A percentile compares a stretch with the other conserved stretches of the same genome.
phyloP scores from a whole-genome alignment of 2,888 invertebrate genomes.

The Harpagoxenus sublaevis region DNA sequence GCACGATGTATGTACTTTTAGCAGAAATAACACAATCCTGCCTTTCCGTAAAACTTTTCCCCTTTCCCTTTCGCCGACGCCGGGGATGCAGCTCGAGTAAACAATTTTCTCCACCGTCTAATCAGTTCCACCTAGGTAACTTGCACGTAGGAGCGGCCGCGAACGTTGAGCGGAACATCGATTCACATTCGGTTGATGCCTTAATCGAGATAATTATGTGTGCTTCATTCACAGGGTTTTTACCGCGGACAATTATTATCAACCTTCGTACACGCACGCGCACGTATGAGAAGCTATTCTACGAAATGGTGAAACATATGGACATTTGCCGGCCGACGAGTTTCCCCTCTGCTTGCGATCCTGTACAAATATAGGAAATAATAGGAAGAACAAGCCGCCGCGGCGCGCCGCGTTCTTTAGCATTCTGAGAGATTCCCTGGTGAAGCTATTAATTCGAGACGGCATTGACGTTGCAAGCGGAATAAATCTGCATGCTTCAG shows the following conservation, averaged over 20 bases:
- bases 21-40: conserved; percentile 59
- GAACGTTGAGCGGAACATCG: conserved; percentile 27
- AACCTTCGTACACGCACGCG: neutral
- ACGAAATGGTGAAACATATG: neutral
- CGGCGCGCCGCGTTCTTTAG: neutral
- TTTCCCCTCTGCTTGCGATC: neutral
- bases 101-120: conserved; percentile 39
- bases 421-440: conserved; percentile 5
- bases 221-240: conserved; percentile 2
- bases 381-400: neutral
- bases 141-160: conserved; percentile 9
- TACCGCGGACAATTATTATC: neutral
- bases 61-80: conserved; percentile 44
- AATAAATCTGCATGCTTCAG: conserved; percentile 78
- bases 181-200: neutral
- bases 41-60: conserved; percentile 37
- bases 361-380: conserved; percentile 7
- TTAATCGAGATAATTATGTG: conserved; percentile 18
- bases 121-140: conserved; percentile 48
- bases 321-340: conserved; percentile 45
- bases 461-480: conserved; percentile 62
- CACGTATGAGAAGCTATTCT: neutral
- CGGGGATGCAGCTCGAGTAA: conserved; percentile 25
- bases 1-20: neutral
- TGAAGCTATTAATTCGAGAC: conserved; percentile 64